Percentiles rank a stretch among this genome's conserved stretches.
Evolutionary conservation across 2,797 vertebrate species (phyloP).

Genomic region (Tympanoctomys barrerae): DNA sequence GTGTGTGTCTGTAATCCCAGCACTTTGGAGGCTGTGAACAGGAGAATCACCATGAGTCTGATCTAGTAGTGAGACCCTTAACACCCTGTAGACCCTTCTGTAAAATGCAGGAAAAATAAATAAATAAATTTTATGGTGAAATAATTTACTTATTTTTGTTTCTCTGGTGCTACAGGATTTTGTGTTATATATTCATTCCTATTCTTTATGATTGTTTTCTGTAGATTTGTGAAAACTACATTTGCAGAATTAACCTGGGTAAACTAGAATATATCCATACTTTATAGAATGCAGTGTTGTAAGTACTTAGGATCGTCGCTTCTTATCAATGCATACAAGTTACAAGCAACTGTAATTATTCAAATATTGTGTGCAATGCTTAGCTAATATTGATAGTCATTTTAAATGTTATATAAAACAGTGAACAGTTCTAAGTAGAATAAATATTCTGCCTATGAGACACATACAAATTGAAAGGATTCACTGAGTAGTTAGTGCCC

Average conservation of each 20-base stretch:
- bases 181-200: neutral
- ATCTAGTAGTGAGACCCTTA: too few relatives aligned
- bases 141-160: constrained; percentile 7
- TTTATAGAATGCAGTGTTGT: neutral
- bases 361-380: neutral
- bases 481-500: neutral
- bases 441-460: neutral
- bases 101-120: too few relatives aligned
- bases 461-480: neutral
- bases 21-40: too few relatives aligned
- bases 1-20: too few relatives aligned
- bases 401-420: neutral
- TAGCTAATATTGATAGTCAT: neutral
- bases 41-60: too few relatives aligned
- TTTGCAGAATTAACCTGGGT: neutral
- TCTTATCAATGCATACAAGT: neutral
- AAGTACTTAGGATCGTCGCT: neutral
- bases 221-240: neutral
- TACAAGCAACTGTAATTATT: neutral
- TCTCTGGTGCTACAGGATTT: neutral
- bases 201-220: neutral
- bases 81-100: too few relatives aligned
- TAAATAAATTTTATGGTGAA: neutral
- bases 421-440: neutral
- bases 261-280: neutral